A percentile compares a stretch with the other conserved stretches of the same genome.
Conservation (phyloP, 2,113 vertebrate species). For the Stegastes partitus region DNA sequence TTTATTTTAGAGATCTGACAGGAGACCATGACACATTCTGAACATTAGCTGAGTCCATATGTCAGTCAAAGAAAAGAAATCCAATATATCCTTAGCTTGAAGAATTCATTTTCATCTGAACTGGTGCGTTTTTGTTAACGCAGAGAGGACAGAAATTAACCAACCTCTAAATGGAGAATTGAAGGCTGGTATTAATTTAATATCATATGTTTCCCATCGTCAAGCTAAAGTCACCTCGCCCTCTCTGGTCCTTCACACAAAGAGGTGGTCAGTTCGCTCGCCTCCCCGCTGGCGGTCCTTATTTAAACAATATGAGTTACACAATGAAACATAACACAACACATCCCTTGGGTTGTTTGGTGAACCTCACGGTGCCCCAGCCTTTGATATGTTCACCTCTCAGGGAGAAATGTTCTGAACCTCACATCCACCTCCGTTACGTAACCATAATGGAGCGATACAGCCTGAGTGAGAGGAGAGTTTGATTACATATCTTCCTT, state of each 20-base stretch:
- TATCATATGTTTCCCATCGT: not conserved
- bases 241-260: not conserved
- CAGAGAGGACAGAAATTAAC: not conserved
- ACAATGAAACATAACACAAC: constrained; percentile 37
- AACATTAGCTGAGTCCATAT: not conserved
- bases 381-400: constrained; percentile 47
- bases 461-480: not conserved
- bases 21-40: too few relatives aligned
- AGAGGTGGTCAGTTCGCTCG: not conserved
- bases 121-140: not conserved
- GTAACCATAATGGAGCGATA: constrained; percentile 41
- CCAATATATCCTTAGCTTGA: not conserved
- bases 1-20: too few relatives aligned
- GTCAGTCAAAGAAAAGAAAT: not conserved
- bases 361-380: constrained; percentile 14
- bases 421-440: constrained; percentile 43
- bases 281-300: constrained; percentile 1
- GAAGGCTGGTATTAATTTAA: not conserved
- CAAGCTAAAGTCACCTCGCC: not conserved
- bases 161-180: not conserved
- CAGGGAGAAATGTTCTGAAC: constrained; percentile 51
- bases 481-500: constrained; percentile 14
- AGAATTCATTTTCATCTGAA: not conserved
- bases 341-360: constrained; percentile 9
- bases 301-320: constrained; percentile 39